Conservation (phyloP, 2,113 vertebrate species). For the Rallus limicola region DNA sequence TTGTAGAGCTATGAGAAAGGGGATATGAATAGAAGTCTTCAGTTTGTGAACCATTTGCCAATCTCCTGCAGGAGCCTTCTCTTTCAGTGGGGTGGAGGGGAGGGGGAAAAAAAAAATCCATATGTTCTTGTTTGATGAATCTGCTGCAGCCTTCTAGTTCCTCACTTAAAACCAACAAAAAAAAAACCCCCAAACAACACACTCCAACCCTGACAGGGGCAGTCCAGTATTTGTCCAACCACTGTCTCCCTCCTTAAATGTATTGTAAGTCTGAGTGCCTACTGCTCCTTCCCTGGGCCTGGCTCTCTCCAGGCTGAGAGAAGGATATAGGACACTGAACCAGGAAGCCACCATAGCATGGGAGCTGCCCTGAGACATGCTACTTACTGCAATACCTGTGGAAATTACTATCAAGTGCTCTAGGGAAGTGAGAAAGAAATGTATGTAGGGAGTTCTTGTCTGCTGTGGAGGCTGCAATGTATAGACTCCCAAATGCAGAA, state of each 20-base stretch:
- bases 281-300: not conserved
- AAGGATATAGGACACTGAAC: not conserved
- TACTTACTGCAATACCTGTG: not conserved
- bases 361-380: not conserved
- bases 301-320: not conserved
- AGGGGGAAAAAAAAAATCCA: not conserved
- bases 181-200: not conserved
- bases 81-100: not conserved
- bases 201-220: not conserved
- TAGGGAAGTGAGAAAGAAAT: not conserved
- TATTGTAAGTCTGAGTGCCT: not conserved
- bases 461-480: not conserved
- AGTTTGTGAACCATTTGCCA: not conserved
- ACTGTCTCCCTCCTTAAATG: fast-evolving
- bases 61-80: not conserved
- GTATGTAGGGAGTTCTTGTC: not conserved
- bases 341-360: not conserved
- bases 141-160: not conserved
- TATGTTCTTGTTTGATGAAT: not conserved
- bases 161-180: not conserved
- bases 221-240: not conserved
- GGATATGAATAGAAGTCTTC: not conserved
- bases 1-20: not conserved
- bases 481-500: fast-evolving
- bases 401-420: not conserved